Evolutionary conservation across 2,888 invertebrate genomes (phyloP).

Genomic region (Cosmopolites sordidus): DNA sequence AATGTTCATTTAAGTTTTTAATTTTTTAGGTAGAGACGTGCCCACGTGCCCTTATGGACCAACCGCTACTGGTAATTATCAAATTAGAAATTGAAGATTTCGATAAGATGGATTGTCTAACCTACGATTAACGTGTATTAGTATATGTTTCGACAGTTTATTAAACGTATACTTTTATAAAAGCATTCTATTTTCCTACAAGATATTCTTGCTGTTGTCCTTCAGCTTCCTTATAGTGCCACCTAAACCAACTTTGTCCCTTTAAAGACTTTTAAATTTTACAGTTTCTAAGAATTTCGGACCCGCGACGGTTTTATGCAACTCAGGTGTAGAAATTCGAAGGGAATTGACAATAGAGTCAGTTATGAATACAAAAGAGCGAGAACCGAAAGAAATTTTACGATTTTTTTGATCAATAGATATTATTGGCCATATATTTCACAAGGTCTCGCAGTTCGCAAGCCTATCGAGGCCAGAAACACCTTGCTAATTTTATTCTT

Average conservation of each 20-base stretch:
- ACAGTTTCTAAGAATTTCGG: background rate
- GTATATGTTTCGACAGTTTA: too few relatives aligned
- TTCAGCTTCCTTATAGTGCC: background rate
- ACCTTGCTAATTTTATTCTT: background rate
- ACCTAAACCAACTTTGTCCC: constrained; percentile 2
- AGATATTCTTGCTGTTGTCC: too few relatives aligned
- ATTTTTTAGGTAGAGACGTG: too few relatives aligned
- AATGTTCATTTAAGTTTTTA: too few relatives aligned
- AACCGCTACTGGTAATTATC: too few relatives aligned
- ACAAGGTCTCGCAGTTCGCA: background rate
- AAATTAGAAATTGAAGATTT: too few relatives aligned
- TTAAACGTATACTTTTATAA: too few relatives aligned
- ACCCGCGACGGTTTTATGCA: constrained; percentile 36
- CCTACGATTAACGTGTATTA: too few relatives aligned
- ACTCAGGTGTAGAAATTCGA: constrained; percentile 38
- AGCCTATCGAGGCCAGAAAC: background rate
- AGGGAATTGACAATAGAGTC: constrained; percentile 32
- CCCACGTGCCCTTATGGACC: too few relatives aligned
- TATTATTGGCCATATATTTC: constrained; percentile 1
- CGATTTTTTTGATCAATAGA: constrained; percentile 4
- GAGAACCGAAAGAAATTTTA: constrained; percentile 18
- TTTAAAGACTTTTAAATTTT: constrained; percentile 21
- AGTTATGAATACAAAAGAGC: constrained; percentile 22
- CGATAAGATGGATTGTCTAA: too few relatives aligned
- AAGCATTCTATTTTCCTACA: too few relatives aligned